Percentiles rank a stretch among this genome's conserved stretches.
Conservation (phyloP, 2,797 vertebrate genomes). For the Intellagama lesueurii region DNA sequence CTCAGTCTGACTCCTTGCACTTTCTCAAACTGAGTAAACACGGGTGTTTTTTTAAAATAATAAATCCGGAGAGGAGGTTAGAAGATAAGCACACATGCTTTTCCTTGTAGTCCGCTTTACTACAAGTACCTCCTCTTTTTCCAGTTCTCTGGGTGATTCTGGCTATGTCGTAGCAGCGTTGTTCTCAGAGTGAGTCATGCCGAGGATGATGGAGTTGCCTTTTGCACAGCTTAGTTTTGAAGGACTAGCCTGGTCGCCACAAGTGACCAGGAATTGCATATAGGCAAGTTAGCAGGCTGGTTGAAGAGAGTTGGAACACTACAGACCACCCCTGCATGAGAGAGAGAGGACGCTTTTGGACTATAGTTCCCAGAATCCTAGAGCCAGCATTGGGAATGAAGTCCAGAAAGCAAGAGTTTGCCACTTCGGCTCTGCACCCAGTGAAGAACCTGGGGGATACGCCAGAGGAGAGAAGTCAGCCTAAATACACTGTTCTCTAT, state of each 20-base stretch:
- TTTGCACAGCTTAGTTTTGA: neutral
- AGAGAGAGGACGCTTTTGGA: neutral
- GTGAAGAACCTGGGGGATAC: too few relatives aligned
- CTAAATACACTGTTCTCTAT: neutral
- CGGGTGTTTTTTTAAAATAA: neutral
- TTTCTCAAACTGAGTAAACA: neutral
- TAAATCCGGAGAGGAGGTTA: too few relatives aligned
- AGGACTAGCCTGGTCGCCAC: neutral
- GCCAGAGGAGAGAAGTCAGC: too few relatives aligned
- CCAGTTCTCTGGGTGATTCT: neutral
- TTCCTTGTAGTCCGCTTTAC: too few relatives aligned
- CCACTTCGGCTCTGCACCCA: too few relatives aligned
- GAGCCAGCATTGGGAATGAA: too few relatives aligned
- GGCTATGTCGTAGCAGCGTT: neutral
- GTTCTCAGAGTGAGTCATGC: neutral
- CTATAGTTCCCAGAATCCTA: neutral
- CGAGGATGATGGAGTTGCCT: neutral
- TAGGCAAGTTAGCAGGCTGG: neutral
- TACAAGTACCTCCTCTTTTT: too few relatives aligned
- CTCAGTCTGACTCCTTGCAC: too few relatives aligned
- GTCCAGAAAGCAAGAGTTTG: too few relatives aligned
- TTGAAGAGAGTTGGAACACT: neutral
- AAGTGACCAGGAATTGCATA: neutral
- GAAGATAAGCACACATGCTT: fast-evolving
- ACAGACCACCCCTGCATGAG: too few relatives aligned